Conservation (phyloP, 1,140 invertebrate species). For the Augochlora pura region DNA sequence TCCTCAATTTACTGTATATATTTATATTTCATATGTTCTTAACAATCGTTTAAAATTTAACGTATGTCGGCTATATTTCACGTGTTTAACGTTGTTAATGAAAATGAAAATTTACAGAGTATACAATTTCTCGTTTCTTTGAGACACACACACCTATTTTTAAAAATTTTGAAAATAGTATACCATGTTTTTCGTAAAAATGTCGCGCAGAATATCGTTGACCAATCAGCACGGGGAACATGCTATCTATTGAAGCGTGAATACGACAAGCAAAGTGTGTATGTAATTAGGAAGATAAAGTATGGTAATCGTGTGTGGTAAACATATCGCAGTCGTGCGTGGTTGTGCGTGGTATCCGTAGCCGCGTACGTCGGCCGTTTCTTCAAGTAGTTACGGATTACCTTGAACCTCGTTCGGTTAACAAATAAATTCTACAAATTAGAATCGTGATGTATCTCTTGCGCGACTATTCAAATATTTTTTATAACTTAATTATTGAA, state of each 20-base stretch:
- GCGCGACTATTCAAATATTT: constrained; percentile 20
- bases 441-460: constrained; percentile 44
- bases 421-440: constrained; percentile 16
- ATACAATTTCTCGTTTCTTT: background rate
- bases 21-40: background rate
- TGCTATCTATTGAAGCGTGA: background rate
- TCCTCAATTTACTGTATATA: background rate
- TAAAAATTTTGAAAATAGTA: background rate
- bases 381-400: constrained; percentile 42
- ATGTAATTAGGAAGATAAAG: constrained; percentile 6
- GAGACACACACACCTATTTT: background rate
- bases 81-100: background rate
- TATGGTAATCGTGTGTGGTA: background rate
- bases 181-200: background rate
- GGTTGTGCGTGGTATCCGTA: constrained; percentile 53
- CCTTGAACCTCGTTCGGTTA: constrained; percentile 59
- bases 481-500: constrained; percentile 23
- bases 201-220: background rate
- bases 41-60: background rate
- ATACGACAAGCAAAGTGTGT: background rate
- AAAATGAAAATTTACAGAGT: background rate
- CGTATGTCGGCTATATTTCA: background rate
- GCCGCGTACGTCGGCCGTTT: constrained; percentile 23
- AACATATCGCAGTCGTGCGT: constrained; percentile 36
- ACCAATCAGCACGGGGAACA: constrained; percentile 23